Evolutionary conservation across 2,113 vertebrate species (phyloP).

Genomic region (Apus apus): DNA sequence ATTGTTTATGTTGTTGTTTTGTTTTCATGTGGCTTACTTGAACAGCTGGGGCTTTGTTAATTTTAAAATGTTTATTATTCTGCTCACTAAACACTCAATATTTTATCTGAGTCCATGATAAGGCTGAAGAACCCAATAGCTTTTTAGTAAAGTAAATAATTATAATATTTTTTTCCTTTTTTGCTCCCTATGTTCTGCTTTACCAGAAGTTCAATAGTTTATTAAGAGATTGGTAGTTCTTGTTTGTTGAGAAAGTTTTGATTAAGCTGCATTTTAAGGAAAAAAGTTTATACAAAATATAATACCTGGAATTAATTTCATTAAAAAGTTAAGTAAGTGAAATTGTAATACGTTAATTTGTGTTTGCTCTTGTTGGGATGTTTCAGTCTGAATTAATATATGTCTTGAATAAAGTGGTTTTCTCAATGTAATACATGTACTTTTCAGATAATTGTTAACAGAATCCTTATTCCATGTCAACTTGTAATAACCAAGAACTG

Average conservation of each 20-base stretch:
- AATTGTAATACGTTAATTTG: not conserved
- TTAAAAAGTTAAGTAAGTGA: not conserved
- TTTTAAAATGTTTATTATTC: not conserved
- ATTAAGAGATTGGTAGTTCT: not conserved
- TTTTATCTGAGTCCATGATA: not conserved
- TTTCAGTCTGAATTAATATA: not conserved
- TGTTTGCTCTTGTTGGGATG: not conserved
- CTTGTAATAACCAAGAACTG: not conserved
- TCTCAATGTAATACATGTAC: not conserved
- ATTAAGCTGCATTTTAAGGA: not conserved
- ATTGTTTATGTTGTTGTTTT: not conserved
- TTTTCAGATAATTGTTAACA: not conserved
- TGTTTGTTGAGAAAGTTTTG: not conserved
- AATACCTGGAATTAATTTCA: not conserved
- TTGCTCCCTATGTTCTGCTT: not conserved
- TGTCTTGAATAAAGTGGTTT: not conserved
- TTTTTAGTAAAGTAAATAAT: not conserved
- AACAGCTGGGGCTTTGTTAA: not conserved
- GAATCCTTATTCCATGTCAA: not conserved
- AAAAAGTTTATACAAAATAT: not conserved
- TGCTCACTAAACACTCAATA: not conserved
- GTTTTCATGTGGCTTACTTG: not conserved
- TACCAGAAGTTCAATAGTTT: not conserved
- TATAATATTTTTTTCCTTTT: not conserved
- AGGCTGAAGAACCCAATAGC: not conserved